These are phyloP conservation scores for Melipona beecheii DNA, from an alignment of 2,888 invertebrate species.

Conservation along the genomic window DNA sequence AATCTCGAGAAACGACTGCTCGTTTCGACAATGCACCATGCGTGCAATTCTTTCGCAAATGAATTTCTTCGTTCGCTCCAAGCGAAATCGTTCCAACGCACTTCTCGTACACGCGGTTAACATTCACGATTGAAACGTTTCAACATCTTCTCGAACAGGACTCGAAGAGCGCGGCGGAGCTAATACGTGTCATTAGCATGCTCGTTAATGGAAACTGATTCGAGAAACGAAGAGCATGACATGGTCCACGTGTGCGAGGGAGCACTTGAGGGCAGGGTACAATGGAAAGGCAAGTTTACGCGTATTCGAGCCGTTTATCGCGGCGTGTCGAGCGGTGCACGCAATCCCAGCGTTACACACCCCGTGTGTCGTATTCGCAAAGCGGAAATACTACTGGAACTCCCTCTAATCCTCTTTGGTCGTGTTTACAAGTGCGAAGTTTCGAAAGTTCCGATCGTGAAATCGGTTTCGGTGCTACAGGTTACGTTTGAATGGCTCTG, in stretches of 20 bases:
- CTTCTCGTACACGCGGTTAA: no score
- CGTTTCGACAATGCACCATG: no score
- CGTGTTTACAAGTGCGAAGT: constrained; percentile 67
- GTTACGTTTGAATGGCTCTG: constrained; percentile 54
- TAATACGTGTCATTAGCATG: neutral
- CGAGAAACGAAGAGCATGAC: constrained; percentile 24
- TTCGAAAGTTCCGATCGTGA: constrained; percentile 66
- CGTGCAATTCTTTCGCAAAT: no score
- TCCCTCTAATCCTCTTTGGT: constrained; percentile 64
- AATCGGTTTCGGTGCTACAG: constrained; percentile 65
- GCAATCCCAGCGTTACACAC: constrained; percentile 72
- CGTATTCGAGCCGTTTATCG: constrained; percentile 77
- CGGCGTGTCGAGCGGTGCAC: constrained; percentile 66
- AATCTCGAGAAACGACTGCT: no score
- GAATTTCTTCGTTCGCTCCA: no score
- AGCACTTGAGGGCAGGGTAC: constrained; percentile 6
- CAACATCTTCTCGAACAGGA: neutral
- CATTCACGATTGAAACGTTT: neutral
- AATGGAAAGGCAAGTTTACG: constrained; percentile 72
- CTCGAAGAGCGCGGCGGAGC: neutral
- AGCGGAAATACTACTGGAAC: constrained; percentile 67
- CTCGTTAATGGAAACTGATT: constrained; percentile 56
- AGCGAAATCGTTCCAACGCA: no score
- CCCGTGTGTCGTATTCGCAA: constrained; percentile 65
- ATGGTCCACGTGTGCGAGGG: constrained; percentile 38